Conservation (phyloP, 1,140 invertebrate species). For the Galleria mellonella region DNA sequence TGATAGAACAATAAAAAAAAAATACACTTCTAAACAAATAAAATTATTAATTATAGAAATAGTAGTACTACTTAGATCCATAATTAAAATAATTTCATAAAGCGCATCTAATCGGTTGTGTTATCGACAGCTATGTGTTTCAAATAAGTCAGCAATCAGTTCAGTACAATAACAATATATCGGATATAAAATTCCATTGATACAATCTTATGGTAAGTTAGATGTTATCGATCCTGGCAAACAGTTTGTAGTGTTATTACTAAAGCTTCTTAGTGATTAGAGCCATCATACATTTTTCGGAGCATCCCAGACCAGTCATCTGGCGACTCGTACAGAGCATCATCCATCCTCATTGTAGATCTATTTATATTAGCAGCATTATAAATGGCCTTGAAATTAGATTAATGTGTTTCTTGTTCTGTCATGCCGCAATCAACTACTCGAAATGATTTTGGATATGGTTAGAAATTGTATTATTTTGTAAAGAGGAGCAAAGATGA, state of each 20-base stretch:
- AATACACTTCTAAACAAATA: no score
- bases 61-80: no score
- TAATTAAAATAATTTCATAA: no score
- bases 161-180: conserved; percentile 40
- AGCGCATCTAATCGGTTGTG: conserved; percentile 24
- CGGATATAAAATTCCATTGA: conserved; percentile 50
- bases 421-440: conserved; percentile 9
- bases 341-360: conserved; percentile 47
- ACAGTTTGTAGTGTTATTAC: conserved; percentile 48
- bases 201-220: conserved; percentile 60
- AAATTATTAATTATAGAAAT: no score
- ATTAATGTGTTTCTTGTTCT: conserved; percentile 19
- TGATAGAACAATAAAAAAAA: no score
- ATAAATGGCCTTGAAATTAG: conserved; percentile 33
- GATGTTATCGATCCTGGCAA: conserved; percentile 38
- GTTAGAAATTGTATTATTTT: neutral
- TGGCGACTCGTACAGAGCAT: conserved; percentile 27
- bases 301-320: conserved; percentile 32
- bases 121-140: conserved; percentile 40
- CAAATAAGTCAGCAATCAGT: conserved; percentile 33
- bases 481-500: no score
- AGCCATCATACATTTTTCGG: conserved; percentile 46
- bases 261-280: conserved; percentile 61
- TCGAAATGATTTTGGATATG: neutral
- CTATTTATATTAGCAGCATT: conserved; percentile 29